Evolutionary conservation across 2,888 invertebrate genomes (phyloP).

Genomic region (Glomeris marginata): DNA sequence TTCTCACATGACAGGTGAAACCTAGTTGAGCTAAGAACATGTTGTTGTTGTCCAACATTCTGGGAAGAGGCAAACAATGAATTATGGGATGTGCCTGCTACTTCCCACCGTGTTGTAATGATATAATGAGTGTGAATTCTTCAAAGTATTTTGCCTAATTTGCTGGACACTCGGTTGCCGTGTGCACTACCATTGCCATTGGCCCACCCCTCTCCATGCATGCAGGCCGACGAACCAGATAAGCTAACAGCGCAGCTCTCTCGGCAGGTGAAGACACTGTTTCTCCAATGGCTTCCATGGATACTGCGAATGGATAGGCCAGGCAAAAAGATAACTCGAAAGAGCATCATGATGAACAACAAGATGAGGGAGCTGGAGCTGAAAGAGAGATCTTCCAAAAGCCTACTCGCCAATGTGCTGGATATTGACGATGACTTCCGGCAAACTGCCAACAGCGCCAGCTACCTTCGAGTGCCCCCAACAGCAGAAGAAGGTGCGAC

Average conservation of each 20-base stretch:
- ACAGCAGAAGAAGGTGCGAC: conserved; percentile 30
- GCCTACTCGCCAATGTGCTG: conserved; percentile 86
- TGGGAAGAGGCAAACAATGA: too few relatives aligned
- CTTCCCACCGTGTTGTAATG: too few relatives aligned
- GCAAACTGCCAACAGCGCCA: conserved; percentile 39
- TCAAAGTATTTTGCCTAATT: too few relatives aligned
- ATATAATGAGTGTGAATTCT: too few relatives aligned
- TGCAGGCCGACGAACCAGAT: too few relatives aligned
- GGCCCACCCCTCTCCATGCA: too few relatives aligned
- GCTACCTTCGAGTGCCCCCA: conserved; percentile 37
- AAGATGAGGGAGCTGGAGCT: conserved; percentile 73
- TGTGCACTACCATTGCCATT: too few relatives aligned
- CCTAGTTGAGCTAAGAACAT: too few relatives aligned
- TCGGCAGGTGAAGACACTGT: conserved; percentile 74
- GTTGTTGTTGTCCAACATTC: too few relatives aligned
- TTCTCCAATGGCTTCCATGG: conserved; percentile 96
- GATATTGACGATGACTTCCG: conserved; percentile 95
- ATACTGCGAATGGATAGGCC: conserved; percentile 91
- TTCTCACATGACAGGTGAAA: too few relatives aligned
- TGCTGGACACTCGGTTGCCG: too few relatives aligned
- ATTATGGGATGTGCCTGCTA: too few relatives aligned
- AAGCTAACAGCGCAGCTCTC: neutral
- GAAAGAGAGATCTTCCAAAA: conserved; percentile 85
- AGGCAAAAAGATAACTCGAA: conserved; percentile 81
- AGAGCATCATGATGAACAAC: conserved; percentile 76